Conservation (phyloP, 2,113 vertebrate species). For the Phyllostomus hastatus region DNA sequence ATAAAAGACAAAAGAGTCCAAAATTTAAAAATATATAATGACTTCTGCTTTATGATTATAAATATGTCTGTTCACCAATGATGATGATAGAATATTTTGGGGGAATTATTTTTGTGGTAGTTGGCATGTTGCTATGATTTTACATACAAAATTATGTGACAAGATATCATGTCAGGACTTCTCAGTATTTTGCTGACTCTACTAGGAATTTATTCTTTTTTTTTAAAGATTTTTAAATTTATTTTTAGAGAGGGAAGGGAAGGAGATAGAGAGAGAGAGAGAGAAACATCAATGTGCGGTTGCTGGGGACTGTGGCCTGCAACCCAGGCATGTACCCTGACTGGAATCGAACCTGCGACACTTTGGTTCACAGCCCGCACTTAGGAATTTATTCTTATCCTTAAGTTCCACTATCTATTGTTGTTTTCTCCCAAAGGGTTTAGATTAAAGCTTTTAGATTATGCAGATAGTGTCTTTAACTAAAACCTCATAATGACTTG, state of each 20-base stretch:
- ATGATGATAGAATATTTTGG: background rate
- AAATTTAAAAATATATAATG: background rate
- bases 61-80: background rate
- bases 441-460: background rate
- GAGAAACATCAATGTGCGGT: too few relatives aligned
- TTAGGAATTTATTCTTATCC: background rate
- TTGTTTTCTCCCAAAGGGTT: background rate
- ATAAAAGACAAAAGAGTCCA: background rate
- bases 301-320: too few relatives aligned
- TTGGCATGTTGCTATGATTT: background rate
- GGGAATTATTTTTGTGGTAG: background rate
- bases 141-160: background rate
- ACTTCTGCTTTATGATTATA: background rate
- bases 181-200: background rate
- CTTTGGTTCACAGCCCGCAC: too few relatives aligned
- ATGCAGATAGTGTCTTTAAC: background rate
- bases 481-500: constrained; percentile 19
- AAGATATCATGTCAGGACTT: background rate
- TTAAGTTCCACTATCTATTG: background rate
- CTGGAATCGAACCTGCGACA: too few relatives aligned
- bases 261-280: too few relatives aligned
- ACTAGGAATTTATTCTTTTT: background rate
- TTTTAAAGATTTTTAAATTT: too few relatives aligned
- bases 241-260: too few relatives aligned
- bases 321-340: too few relatives aligned